Evolutionary conservation across 2,888 invertebrate genomes (phyloP), one percentile per base, ranked within the genome.

Genomic region (Thelaira solivaga): DNA sequence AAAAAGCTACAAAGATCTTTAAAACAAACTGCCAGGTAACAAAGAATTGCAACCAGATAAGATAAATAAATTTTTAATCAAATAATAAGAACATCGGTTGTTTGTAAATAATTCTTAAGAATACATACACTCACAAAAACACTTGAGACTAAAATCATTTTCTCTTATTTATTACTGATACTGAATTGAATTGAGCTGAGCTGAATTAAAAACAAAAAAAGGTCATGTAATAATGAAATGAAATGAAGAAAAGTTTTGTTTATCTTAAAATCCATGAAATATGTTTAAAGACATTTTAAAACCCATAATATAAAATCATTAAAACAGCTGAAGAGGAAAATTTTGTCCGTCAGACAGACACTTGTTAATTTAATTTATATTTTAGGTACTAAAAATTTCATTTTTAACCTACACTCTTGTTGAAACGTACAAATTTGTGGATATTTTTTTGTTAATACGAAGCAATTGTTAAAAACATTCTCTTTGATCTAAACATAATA

Each of bases 31-130:
- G 16, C 2, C 64, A 74, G 64, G 69, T 74, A 69, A 59, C 39
- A 69, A 47, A 61, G 74, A 71, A 78, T 78, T 57, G 74, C 78
- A 67, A 78, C 65, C 74, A 64, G 78, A 71, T 74, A 71, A 78
- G 78, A 74, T 69, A 69, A 69, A 59, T 51, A 26, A 39, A 6
- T 45, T 45, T 65, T 65, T 71, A 74, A 74, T 78, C 65, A 61
- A 64, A 74, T 69, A 71, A 61, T 41, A 71, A 61, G 64, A 69
- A 61, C 74, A n/a, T n/a, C n/a, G 65, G 61, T 78, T 78, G 74
- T 69, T 78, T 69, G 59, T 61, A 78, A 78, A 78, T 65, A 74
- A 55, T 57, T 36, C 31, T 20, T 13, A 43, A 26, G 6, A 41
- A 41, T 11, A 22, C n/a, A n/a, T 10, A 11, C 13, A 20, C 16